Conservation (phyloP, 2,888 invertebrate genomes). For the Synanthedon andrenaeformis region DNA sequence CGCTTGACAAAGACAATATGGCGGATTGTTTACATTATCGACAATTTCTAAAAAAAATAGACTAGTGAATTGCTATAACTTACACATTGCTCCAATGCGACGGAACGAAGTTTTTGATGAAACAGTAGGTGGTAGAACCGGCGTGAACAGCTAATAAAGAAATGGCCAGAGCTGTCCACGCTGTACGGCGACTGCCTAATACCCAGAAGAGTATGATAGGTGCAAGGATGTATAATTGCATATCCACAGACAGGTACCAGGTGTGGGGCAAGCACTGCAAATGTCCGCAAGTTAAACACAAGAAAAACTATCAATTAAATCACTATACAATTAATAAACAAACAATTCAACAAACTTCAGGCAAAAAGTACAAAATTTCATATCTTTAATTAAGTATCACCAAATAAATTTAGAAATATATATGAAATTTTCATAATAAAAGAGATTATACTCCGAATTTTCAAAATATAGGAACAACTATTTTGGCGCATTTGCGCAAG, state of each 20-base stretch:
- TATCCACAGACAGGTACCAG: constrained; percentile 50
- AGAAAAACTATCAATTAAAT: too few relatives aligned
- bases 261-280: constrained; percentile 41
- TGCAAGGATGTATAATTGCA: constrained; percentile 43
- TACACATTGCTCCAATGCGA: background rate
- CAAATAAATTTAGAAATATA: too few relatives aligned
- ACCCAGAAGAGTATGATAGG: constrained; percentile 42
- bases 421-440: too few relatives aligned
- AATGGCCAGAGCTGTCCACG: constrained; percentile 17
- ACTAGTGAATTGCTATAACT: background rate
- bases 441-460: too few relatives aligned
- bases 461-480: too few relatives aligned
- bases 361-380: too few relatives aligned
- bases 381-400: too few relatives aligned
- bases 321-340: too few relatives aligned
- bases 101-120: constrained; percentile 30
- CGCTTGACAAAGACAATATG: too few relatives aligned
- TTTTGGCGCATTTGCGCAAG: too few relatives aligned
- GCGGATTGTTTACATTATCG: too few relatives aligned
- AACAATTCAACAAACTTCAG: too few relatives aligned
- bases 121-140: constrained; percentile 32
- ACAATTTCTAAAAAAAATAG: background rate
- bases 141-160: constrained; percentile 15
- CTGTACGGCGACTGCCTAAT: constrained; percentile 17
- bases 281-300: background rate